phyloP scores from a whole-genome alignment of 2,888 invertebrate genomes.

The Heterodera filipjevi region DNA sequence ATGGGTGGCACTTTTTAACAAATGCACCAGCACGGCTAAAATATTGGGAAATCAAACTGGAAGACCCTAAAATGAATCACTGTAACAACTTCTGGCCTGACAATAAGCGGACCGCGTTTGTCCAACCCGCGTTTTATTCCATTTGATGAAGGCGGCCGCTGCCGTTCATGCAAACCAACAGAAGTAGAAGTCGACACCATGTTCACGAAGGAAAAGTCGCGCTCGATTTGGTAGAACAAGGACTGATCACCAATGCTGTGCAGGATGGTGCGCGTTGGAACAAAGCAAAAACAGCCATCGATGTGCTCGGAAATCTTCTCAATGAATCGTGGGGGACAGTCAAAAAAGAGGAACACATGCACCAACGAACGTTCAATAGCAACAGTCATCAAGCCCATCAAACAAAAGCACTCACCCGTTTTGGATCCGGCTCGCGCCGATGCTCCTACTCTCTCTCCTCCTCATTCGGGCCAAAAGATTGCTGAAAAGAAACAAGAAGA shows the following conservation, averaged over 20 bases:
- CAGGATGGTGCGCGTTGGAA: neutral
- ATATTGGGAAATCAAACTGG: too few species aligned
- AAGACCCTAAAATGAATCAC: too few species aligned
- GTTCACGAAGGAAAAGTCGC: neutral
- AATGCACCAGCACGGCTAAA: too few species aligned
- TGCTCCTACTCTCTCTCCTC: too few species aligned
- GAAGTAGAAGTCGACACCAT: neutral
- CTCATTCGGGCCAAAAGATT: neutral
- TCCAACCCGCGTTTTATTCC: neutral
- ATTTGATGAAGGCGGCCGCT: neutral
- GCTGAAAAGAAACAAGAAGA: neutral
- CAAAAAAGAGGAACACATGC: too few species aligned
- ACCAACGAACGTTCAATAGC: too few species aligned
- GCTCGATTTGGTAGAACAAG: neutral
- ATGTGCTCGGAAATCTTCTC: neutral
- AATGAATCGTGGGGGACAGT: neutral
- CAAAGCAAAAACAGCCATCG: neutral
- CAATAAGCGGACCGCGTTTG: neutral
- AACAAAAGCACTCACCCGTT: too few species aligned
- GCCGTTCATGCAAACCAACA: conserved; percentile 2
- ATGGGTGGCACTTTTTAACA: too few species aligned
- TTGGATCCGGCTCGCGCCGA: too few species aligned
- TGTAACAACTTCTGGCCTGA: neutral
- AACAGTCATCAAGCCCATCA: too few species aligned
- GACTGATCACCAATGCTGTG: neutral